Conservation (phyloP, 2,888 invertebrate species). For the Luffia ferchaultella region DNA sequence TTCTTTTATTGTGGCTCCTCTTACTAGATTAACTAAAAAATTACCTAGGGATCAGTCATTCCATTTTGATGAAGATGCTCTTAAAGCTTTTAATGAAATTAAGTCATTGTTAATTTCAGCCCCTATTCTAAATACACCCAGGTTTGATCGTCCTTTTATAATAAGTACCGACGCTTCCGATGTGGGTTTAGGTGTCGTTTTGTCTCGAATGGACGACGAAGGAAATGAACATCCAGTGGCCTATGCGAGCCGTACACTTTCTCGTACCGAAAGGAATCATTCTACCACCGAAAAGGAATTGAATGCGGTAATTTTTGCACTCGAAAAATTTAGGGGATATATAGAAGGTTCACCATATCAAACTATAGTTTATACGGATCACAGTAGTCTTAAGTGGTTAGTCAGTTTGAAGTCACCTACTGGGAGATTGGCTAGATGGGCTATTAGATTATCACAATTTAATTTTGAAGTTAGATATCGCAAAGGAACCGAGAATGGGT, state of each 20-base stretch:
- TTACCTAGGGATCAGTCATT: not conserved
- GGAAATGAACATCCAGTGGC: slow-evolving; percentile 4
- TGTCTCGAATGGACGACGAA: not conserved
- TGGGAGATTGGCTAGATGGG: slow-evolving; percentile 4
- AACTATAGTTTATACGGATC: slow-evolving; percentile 2
- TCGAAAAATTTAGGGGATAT: slow-evolving; percentile 5
- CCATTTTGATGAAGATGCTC: not conserved
- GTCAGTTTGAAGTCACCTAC: not conserved
- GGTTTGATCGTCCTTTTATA: not conserved
- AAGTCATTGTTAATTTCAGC: too few species aligned
- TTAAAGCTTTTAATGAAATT: not conserved
- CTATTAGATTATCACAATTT: not conserved
- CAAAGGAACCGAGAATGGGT: too few species aligned
- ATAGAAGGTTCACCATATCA: slow-evolving; percentile 4
- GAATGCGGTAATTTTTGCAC: slow-evolving; percentile 2
- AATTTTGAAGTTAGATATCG: not conserved
- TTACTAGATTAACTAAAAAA: not conserved
- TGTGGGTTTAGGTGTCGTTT: not conserved
- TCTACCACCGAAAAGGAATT: slow-evolving; percentile 4
- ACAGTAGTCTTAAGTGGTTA: slow-evolving; percentile 1
- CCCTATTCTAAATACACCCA: slow-evolving; percentile 1
- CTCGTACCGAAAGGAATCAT: not conserved
- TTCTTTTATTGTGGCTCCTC: not conserved
- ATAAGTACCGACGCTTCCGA: not conserved
- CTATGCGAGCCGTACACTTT: not conserved